These are phyloP conservation scores for Cataglyphis cursor DNA, from an alignment of 2,888 invertebrate genomes.

Conservation along the genomic window DNA sequence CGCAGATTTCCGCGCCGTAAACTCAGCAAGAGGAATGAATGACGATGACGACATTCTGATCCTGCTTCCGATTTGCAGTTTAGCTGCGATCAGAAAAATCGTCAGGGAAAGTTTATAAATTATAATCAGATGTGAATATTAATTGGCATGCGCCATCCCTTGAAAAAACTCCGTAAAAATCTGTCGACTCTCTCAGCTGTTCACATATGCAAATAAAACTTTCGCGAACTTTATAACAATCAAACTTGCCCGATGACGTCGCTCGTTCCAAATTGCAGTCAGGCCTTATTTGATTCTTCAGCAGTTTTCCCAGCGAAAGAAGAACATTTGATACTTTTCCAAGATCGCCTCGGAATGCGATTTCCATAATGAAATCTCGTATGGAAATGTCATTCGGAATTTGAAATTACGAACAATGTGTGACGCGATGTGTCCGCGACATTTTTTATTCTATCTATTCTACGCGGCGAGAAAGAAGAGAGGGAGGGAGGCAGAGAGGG, in stretches of 20 bases:
- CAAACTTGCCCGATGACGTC: slow-evolving; percentile 30
- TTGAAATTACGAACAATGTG: not conserved
- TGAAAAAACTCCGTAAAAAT: not conserved
- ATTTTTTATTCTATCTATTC: not conserved
- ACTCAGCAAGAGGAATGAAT: not conserved
- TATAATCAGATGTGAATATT: slow-evolving; percentile 28
- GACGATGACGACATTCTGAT: not conserved
- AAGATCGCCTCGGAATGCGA: slow-evolving; percentile 19
- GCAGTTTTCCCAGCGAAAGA: slow-evolving; percentile 28
- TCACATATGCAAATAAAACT: slow-evolving; percentile 31
- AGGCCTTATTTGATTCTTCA: slow-evolving; percentile 43
- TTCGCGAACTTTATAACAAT: slow-evolving; percentile 22
- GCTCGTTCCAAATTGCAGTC: slow-evolving; percentile 22
- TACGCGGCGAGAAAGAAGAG: no score
- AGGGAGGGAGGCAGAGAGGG: not conserved
- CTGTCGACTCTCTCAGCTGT: not conserved
- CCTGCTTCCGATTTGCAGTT: not conserved
- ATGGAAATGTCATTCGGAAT: slow-evolving; percentile 31
- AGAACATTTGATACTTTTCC: slow-evolving; percentile 47
- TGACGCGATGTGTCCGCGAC: not conserved
- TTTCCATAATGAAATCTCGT: slow-evolving; percentile 55
- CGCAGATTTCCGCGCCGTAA: slow-evolving; percentile 59
- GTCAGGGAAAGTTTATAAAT: slow-evolving; percentile 21
- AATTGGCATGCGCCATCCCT: not conserved
- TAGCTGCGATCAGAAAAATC: slow-evolving; percentile 6